These are phyloP conservation scores for Heliconius nattereri DNA, from an alignment of 1,140 invertebrate genomes.

Conservation along the genomic window DNA sequence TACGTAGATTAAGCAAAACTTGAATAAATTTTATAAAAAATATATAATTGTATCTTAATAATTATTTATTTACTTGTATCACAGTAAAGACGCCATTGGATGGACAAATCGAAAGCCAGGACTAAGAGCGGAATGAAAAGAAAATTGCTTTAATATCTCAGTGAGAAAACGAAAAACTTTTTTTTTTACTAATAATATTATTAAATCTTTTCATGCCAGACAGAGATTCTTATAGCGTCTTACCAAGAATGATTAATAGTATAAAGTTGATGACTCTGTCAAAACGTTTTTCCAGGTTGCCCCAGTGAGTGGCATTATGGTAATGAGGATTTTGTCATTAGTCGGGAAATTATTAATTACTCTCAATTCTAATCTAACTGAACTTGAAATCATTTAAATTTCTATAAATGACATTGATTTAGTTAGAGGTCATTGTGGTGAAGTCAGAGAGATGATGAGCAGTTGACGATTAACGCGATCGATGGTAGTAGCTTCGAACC, in stretches of 20 bases:
- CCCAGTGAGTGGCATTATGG: constrained; percentile 17
- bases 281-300: constrained; percentile 20
- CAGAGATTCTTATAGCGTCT: constrained; percentile 6
- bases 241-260: constrained; percentile 20
- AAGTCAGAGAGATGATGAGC: too few relatives aligned
- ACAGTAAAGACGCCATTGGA: too few relatives aligned
- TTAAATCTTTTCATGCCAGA: constrained; percentile 3
- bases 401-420: neutral
- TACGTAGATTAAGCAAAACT: too few relatives aligned
- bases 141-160: neutral
- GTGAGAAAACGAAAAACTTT: neutral
- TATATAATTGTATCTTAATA: too few relatives aligned
- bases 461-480: too few relatives aligned
- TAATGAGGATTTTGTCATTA: constrained; percentile 23
- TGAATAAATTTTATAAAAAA: too few relatives aligned
- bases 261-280: constrained; percentile 25
- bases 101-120: too few relatives aligned
- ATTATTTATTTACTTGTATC: too few relatives aligned
- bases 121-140: neutral
- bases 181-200: constrained; percentile 7
- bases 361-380: neutral
- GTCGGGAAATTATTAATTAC: constrained; percentile 11
- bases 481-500: too few relatives aligned
- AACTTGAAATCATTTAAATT: neutral
- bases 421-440: neutral